These are phyloP conservation scores for Dinomys branickii DNA, from an alignment of 2,113 vertebrate genomes.

Conservation along the genomic window DNA sequence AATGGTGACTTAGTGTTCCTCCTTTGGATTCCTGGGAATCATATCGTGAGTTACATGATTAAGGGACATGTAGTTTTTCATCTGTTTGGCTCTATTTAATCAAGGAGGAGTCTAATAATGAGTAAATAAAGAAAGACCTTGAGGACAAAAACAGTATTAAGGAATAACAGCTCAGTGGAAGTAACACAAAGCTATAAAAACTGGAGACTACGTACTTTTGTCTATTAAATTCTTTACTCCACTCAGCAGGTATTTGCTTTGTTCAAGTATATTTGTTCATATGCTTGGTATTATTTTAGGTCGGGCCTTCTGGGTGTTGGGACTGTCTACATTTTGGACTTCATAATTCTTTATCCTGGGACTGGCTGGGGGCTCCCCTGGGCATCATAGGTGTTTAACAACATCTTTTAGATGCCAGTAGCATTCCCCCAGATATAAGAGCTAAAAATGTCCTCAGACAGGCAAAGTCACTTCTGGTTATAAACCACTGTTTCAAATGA, in stretches of 20 bases:
- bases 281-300: not conserved
- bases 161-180: not conserved
- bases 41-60: not conserved
- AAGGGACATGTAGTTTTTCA: not conserved
- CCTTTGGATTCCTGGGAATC: not conserved
- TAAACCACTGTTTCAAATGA: constrained; percentile 48
- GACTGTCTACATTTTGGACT: not conserved
- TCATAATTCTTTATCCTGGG: not conserved
- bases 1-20: not conserved
- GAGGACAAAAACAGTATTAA: constrained; percentile 8
- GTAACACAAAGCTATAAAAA: constrained; percentile 8
- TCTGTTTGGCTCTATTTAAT: not conserved
- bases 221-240: constrained; percentile 35
- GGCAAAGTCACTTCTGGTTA: constrained; percentile 7
- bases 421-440: not conserved
- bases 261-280: not conserved
- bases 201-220: constrained; percentile 8
- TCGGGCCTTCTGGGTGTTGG: not conserved
- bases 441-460: not conserved
- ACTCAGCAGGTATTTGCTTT: constrained; percentile 26
- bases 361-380: not conserved
- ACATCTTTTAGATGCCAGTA: not conserved
- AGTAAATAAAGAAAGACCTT: not conserved
- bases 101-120: not conserved
- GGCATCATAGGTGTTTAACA: not conserved